These are phyloP conservation scores for Planococcus citri DNA, from an alignment of 1,140 invertebrate genomes.

Conservation along the genomic window DNA sequence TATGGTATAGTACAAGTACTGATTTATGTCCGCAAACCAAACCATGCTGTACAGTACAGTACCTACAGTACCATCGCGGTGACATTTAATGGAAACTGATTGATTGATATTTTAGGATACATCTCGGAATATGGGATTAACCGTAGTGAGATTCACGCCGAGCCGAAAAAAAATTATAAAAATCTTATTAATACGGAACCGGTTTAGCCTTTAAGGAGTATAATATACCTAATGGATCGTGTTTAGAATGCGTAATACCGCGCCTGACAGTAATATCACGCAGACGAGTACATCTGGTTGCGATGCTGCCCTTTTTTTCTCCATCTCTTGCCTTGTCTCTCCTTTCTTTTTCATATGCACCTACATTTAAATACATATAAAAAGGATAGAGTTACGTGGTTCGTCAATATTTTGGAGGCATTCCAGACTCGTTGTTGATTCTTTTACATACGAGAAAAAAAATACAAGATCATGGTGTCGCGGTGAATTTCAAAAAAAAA, in stretches of 20 bases:
- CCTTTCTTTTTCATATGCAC: no score
- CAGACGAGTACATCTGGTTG: background rate
- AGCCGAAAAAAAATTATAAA: slow-evolving; percentile 6
- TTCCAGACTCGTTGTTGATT: no score
- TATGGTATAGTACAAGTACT: background rate
- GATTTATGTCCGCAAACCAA: background rate
- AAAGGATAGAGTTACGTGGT: background rate
- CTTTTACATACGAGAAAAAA: no score
- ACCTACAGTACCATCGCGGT: background rate
- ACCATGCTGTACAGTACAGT: background rate
- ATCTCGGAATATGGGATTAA: background rate
- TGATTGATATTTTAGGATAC: background rate
- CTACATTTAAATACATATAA: no score
- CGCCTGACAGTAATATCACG: background rate
- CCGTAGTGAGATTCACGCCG: background rate
- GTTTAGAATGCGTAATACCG: slow-evolving; percentile 2
- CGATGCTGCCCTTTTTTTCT: background rate
- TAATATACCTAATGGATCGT: background rate
- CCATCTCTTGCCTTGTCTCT: no score
- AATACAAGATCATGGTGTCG: no score
- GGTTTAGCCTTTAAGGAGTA: no score
- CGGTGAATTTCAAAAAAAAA: no score
- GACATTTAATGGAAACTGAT: background rate
- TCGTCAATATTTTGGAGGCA: no score
- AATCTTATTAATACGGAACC: background rate